These are phyloP conservation scores for Trichonephila inaurata DNA, from an alignment of 1,140 invertebrate genomes.

Conservation along the genomic window DNA sequence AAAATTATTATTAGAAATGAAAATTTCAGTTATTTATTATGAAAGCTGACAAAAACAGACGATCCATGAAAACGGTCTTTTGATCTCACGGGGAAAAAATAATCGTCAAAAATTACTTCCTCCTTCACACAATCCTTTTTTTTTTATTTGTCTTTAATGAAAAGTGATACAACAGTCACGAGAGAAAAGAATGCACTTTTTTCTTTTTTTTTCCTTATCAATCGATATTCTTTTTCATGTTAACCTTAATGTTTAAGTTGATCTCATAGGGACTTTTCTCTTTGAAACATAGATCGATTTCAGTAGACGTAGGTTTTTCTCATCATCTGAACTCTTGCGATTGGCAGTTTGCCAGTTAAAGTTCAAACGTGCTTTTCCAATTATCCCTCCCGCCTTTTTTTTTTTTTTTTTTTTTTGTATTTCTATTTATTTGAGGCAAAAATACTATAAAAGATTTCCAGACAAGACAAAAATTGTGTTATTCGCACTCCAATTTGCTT, in stretches of 20 bases:
- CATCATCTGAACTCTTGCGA: constrained; percentile 58
- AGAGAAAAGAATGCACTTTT: constrained; percentile 6
- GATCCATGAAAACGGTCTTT: constrained; percentile 7
- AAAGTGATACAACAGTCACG: constrained; percentile 16
- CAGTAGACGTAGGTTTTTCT: constrained; percentile 58
- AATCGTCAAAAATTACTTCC: constrained; percentile 27
- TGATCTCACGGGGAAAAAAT: constrained; percentile 16
- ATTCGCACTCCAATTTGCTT: neutral
- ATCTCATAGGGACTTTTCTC: constrained; percentile 30
- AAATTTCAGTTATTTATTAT: constrained; percentile 42
- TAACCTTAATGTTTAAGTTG: constrained; percentile 52
- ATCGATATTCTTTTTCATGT: constrained; percentile 42
- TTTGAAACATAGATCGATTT: constrained; percentile 31
- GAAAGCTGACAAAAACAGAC: constrained; percentile 38
- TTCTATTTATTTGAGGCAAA: neutral
- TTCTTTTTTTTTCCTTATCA: neutral
- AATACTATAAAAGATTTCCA: neutral
- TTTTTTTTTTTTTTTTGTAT: neutral
- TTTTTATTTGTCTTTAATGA: neutral
- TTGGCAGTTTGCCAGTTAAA: constrained; percentile 56
- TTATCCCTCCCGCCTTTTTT: neutral
- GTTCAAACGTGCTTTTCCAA: constrained; percentile 27
- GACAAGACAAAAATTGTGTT: neutral
- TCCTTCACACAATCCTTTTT: constrained; percentile 3
- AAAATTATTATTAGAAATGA: constrained; percentile 29